Percentiles rank a stretch among this genome's conserved stretches.
Conservation (phyloP, 2,888 invertebrate species). For the Cheilosia vernalis region DNA sequence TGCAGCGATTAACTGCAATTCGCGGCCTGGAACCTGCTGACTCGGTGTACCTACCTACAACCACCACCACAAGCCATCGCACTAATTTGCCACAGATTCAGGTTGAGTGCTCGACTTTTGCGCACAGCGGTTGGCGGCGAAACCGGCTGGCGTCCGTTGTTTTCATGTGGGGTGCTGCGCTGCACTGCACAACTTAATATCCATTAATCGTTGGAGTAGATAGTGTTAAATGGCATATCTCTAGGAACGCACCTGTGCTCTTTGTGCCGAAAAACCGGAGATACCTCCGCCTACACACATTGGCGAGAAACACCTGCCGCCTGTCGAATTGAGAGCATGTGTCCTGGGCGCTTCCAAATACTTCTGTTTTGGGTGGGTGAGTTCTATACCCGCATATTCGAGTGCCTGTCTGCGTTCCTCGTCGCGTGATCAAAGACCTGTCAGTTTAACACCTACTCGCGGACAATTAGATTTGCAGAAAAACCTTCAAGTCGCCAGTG, state of each 20-base stretch:
- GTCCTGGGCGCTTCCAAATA: conserved; percentile 43
- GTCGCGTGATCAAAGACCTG: conserved; percentile 74
- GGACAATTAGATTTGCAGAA: conserved; percentile 52
- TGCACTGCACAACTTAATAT: conserved; percentile 42
- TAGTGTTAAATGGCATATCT: conserved; percentile 65
- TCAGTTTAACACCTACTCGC: conserved; percentile 75
- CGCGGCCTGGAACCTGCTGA: conserved; percentile 74
- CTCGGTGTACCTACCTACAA: conserved; percentile 47
- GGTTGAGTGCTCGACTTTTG: conserved; percentile 56
- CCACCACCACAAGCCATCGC: conserved; percentile 47
- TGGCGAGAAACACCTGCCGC: conserved; percentile 56
- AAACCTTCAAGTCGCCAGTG: conserved; percentile 2
- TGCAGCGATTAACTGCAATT: conserved; percentile 75
- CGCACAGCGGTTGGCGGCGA: conserved; percentile 19
- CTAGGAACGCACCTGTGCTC: conserved; percentile 69
- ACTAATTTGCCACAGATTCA: conserved; percentile 71
- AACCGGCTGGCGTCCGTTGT: conserved; percentile 51
- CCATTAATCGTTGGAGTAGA: conserved; percentile 60
- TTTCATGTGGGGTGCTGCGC: conserved; percentile 21
- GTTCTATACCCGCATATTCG: conserved; percentile 35
- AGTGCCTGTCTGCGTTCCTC: conserved; percentile 8
- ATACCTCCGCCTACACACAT: conserved; percentile 59
- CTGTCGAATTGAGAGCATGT: conserved; percentile 47
- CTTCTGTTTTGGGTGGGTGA: conserved; percentile 40
- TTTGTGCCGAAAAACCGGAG: conserved; percentile 67